Evolutionary conservation across 2,113 vertebrate species (phyloP).

Genomic region (Pseudorectes ferrugineus): DNA sequence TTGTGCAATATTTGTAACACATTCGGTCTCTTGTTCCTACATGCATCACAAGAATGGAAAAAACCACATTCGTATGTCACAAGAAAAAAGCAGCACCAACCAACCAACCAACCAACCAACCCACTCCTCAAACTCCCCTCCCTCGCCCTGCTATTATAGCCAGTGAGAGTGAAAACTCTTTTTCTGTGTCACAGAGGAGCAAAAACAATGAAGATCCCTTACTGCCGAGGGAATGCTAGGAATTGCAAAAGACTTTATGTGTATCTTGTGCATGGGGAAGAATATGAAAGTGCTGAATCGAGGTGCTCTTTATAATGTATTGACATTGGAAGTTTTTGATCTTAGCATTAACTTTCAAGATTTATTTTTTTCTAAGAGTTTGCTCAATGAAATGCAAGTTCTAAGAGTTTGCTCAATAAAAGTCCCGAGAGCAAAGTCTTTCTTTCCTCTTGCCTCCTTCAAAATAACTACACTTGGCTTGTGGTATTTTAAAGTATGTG

Average conservation of each 20-base stretch:
- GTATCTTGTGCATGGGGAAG: neutral
- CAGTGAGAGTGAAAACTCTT: neutral
- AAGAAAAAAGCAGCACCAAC: neutral
- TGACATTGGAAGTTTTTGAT: neutral
- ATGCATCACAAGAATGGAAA: neutral
- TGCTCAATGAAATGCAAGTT: neutral
- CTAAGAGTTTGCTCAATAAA: neutral
- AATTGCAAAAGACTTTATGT: neutral
- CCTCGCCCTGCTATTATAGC: rapidly evolving
- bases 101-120: neutral
- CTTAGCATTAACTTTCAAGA: neutral
- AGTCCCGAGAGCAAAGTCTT: neutral
- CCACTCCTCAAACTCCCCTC: neutral
- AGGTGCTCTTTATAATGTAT: neutral
- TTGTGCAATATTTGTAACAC: neutral
- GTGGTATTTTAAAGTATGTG: neutral
- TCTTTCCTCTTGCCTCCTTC: neutral
- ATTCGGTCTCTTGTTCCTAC: neutral
- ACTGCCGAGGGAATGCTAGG: neutral
- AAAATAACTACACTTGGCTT: neutral
- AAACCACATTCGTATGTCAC: neutral
- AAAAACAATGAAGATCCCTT: neutral
- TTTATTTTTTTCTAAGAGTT: neutral
- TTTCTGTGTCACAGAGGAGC: neutral
- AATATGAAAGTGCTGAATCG: neutral